Evolutionary conservation across 2,113 vertebrate species (phyloP).

Genomic region (Ursus arctos): DNA sequence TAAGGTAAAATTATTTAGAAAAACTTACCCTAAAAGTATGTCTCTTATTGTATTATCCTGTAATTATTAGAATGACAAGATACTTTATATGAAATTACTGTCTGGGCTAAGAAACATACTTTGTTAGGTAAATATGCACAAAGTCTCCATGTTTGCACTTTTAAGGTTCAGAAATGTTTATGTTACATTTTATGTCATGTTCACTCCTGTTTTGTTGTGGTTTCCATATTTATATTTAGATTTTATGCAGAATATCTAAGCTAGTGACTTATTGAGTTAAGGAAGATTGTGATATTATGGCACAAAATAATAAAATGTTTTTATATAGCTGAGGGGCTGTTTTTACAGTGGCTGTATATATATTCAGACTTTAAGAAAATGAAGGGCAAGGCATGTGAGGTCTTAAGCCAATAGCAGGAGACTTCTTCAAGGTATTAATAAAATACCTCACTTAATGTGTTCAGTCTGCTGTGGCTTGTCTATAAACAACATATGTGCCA

Average conservation of each 20-base stretch:
- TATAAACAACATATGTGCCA: not conserved
- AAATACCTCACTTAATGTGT: not conserved
- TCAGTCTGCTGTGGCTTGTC: not conserved
- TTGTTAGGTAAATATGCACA: not conserved
- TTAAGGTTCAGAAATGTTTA: not conserved
- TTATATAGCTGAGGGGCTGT: not conserved
- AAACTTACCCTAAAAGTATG: not conserved
- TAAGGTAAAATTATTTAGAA: not conserved
- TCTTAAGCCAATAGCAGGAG: not conserved
- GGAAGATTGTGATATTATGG: not conserved
- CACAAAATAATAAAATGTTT: not conserved
- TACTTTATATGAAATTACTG: not conserved
- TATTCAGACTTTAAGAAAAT: not conserved
- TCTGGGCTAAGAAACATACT: not conserved
- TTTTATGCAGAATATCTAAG: not conserved
- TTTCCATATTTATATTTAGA: not conserved
- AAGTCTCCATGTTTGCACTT: not conserved
- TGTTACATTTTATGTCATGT: not conserved
- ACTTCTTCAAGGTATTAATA: not conserved
- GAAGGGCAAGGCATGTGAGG: rapidly evolving
- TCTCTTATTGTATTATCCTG: not conserved
- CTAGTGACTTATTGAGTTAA: not conserved
- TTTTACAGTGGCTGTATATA: not conserved
- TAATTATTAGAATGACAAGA: not conserved
- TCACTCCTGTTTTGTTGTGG: not conserved